Base-by-base conservation (phyloP, 2,113 vertebrate species). In the Falco punctatus region DNA sequence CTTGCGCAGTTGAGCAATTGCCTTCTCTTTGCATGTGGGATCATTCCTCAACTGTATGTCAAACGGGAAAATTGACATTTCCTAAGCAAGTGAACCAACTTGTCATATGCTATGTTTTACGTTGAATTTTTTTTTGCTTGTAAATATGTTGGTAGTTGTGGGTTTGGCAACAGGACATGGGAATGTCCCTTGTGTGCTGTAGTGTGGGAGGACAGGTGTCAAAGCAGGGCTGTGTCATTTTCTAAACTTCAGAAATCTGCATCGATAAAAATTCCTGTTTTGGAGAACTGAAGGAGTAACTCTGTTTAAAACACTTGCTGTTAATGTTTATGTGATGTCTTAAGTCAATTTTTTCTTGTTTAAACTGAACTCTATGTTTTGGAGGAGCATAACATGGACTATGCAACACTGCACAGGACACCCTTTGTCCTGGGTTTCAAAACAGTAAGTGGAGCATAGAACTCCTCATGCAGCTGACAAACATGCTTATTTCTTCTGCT, bases 1-100 rank as follows among this genome's bases (percentile, higher is more conserved):
- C 1, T 8, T 81, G 86, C 82, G 91, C 48, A 59, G 93, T 97
- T 97, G 96, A 97, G 97, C 94, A 97, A 97, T 71, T 78, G 42
- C 52, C 49, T 90, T 92, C 57, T 70, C 62, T 89, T 83, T 89
- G 77, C 85, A 57, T 89, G 89, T 5, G 65, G 71, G 87, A 91
- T 96, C 52, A 42, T 82, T 92, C 88, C 92, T 91, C 83, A 78
- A 4, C 57, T 78, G 40, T 77, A 6, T 22, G 58, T 86, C 95
- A 91, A 74, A 42, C 74, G 87, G 91, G 62, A 83, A 86, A 93
- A 95, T 12, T 88, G 96, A 94, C 90, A n/a, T 80, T 97, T 97
- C 91, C 88, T 83, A 79, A 88, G 96, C 67, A 86, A 92, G 78
- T 2, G 81, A 90, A 65, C 73, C 58, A 91, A 46, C 75, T 38